Evolutionary conservation across 2,113 vertebrate genomes (phyloP).

Genomic region (Amazona vittata): DNA sequence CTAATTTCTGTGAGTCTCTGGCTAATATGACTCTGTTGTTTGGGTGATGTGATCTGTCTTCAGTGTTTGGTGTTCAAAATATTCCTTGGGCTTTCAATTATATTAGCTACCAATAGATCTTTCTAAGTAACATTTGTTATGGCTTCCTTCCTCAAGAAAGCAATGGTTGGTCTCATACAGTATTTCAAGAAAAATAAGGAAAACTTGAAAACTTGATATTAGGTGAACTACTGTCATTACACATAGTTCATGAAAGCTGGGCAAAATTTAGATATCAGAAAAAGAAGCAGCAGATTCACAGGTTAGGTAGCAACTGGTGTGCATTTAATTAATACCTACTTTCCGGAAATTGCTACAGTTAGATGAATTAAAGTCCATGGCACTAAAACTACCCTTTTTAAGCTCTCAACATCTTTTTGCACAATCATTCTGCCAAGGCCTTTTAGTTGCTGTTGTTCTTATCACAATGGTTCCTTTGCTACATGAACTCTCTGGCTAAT

Average conservation of each 20-base stretch:
- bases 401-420: background rate
- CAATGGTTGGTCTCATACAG: background rate
- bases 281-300: background rate
- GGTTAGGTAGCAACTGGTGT: background rate
- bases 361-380: background rate
- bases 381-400: background rate
- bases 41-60: background rate
- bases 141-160: background rate
- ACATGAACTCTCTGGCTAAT: background rate
- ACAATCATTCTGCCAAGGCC: background rate
- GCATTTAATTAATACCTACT: background rate
- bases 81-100: background rate
- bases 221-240: background rate
- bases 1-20: background rate
- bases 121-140: background rate
- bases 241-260: background rate
- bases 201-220: background rate
- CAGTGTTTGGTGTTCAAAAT: background rate
- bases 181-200: background rate
- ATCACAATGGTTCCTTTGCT: background rate
- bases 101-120: background rate
- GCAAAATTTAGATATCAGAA: background rate
- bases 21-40: background rate
- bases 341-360: background rate
- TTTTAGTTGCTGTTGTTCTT: background rate